Evolutionary conservation across 35 echinoderm and acorn worm species (phyloP).

Genomic region (Acanthaster planci): DNA sequence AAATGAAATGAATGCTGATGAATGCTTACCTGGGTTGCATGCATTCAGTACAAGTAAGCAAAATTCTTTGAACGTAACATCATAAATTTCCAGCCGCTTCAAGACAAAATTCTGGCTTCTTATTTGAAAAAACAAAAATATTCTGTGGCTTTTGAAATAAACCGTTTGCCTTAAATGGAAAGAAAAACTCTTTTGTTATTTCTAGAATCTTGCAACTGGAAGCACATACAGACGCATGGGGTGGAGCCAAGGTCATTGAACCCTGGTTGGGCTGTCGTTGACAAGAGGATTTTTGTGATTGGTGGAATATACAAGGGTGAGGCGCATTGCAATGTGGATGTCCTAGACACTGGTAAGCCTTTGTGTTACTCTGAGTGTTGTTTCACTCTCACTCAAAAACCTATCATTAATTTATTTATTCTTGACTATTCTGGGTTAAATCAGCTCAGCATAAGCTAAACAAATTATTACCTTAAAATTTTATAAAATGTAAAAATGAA

Average conservation of each 20-base stretch:
- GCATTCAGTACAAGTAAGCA: constrained; percentile 34
- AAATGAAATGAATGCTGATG: constrained; percentile 49
- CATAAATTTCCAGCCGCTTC: not conserved
- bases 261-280: constrained; percentile 21
- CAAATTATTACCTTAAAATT: too few relatives aligned
- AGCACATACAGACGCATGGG: constrained; percentile 31
- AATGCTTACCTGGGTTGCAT: constrained; percentile 35
- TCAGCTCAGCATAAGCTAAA: too few relatives aligned
- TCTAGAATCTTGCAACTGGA: constrained; percentile 40
- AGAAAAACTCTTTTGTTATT: not conserved
- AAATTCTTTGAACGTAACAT: not conserved
- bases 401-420: too few relatives aligned
- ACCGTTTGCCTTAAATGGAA: not conserved
- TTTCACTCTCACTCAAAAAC: not conserved
- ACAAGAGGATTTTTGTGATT: constrained; percentile 48
- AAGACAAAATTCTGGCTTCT: not conserved
- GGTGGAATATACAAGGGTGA: constrained; percentile 40
- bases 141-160: not conserved
- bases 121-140: not conserved
- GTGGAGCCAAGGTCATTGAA: constrained; percentile 44
- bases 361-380: too few relatives aligned
- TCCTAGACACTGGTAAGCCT: constrained; percentile 45
- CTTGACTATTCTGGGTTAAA: too few relatives aligned
- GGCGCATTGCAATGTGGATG: constrained; percentile 35
- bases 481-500: too few relatives aligned